Percentiles rank a stretch among this genome's conserved stretches.
These are phyloP conservation scores for Clunio marinus DNA, from an alignment of 2,888 invertebrate species.

Conservation along the genomic window DNA sequence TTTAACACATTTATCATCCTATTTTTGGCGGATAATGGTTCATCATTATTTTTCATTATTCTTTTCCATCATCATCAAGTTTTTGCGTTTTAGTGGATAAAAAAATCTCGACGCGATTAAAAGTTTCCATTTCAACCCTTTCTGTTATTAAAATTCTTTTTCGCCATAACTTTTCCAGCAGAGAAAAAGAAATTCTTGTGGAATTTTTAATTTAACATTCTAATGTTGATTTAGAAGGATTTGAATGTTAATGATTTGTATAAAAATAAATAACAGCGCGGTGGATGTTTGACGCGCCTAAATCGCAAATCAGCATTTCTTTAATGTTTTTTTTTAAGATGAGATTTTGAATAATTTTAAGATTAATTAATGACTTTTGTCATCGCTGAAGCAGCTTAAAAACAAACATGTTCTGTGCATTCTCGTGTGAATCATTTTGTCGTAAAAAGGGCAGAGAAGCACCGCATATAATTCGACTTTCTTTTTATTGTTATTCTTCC, in stretches of 20 bases:
- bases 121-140: slow-evolving; percentile 14
- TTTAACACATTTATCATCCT: slow-evolving; percentile 36
- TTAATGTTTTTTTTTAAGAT: background rate
- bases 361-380: slow-evolving; percentile 32
- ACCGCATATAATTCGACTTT: slow-evolving; percentile 22
- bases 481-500: slow-evolving; percentile 3
- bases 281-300: background rate
- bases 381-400: background rate
- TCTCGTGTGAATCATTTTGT: slow-evolving; percentile 11
- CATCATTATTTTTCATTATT: slow-evolving; percentile 27
- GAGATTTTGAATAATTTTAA: background rate
- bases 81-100: slow-evolving; percentile 25
- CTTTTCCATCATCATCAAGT: background rate
- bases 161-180: background rate
- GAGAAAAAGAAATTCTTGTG: background rate
- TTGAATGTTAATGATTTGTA: background rate
- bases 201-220: background rate
- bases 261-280: background rate
- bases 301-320: slow-evolving; percentile 35
- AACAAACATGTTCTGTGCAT: background rate
- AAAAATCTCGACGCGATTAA: background rate
- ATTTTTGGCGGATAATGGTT: slow-evolving; percentile 22
- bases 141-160: background rate
- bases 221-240: slow-evolving; percentile 18
- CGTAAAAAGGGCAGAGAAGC: background rate